These are phyloP conservation scores for Micoletzkya japonica DNA, from an alignment of 2,888 invertebrate genomes.

Conservation along the genomic window DNA sequence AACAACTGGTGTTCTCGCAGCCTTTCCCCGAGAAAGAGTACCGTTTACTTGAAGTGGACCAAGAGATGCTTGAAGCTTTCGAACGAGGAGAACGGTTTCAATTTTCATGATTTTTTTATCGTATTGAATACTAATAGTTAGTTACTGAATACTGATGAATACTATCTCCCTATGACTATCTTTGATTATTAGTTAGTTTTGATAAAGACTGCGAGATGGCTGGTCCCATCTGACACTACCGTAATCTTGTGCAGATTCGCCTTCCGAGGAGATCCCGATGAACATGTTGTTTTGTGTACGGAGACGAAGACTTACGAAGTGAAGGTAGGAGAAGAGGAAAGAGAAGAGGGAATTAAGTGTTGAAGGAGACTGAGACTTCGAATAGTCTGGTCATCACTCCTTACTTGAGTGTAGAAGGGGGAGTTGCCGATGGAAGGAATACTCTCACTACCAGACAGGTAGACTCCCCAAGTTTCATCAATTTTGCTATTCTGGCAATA, in stretches of 20 bases:
- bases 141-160: not conserved
- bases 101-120: not conserved
- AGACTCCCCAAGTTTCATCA: too few relatives aligned
- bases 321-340: conserved; percentile 17
- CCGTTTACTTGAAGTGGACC: conserved; percentile 31
- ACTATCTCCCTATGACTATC: not conserved
- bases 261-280: conserved; percentile 34
- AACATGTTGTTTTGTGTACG: conserved; percentile 32
- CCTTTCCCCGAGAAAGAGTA: conserved; percentile 30
- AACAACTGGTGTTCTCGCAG: conserved; percentile 31
- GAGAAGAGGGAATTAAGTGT: not conserved
- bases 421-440: conserved; percentile 8
- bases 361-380: conserved; percentile 35
- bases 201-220: not conserved
- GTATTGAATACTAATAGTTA: not conserved
- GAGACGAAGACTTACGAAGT: conserved; percentile 31
- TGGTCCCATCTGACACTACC: not conserved
- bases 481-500: too few relatives aligned
- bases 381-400: conserved; percentile 33
- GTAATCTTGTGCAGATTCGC: conserved; percentile 28
- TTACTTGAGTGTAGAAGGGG: not conserved
- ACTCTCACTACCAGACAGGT: conserved; percentile 11
- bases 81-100: conserved; percentile 30
- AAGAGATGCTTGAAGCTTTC: conserved; percentile 30
- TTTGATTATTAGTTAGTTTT: not conserved